These are phyloP conservation scores for Enteromius paludinosus DNA, from an alignment of 2,797 vertebrate species.

Conservation along the genomic window DNA sequence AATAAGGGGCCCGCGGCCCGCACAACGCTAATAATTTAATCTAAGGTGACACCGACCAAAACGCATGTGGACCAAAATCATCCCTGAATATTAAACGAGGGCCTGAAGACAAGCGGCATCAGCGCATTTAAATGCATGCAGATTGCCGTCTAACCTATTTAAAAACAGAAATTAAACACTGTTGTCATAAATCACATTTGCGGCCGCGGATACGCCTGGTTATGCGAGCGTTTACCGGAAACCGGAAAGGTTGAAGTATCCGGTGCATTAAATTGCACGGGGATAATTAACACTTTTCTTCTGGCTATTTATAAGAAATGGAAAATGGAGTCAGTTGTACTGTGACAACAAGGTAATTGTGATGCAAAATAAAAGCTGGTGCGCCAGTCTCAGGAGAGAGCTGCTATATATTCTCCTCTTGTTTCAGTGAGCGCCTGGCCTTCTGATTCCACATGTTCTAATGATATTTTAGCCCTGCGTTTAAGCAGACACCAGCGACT, in stretches of 20 bases:
- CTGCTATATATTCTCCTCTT: conserved; percentile 1
- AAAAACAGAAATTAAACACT: conserved; percentile 99
- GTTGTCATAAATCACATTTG: conserved; percentile 99
- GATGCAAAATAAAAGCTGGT: conserved; percentile 78
- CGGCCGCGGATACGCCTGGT: conserved; percentile 97
- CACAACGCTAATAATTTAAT: conserved; percentile 99
- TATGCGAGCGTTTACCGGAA: conserved; percentile 96
- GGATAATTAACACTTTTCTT: conserved; percentile 99
- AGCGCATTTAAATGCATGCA: conserved; percentile 99
- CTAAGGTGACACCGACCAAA: conserved; percentile 99
- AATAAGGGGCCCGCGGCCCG: conserved; percentile 97
- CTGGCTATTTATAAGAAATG: conserved; percentile 99
- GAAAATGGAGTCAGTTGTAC: conserved; percentile 94
- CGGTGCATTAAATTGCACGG: conserved; percentile 99
- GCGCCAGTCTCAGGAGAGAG: conserved; percentile 66
- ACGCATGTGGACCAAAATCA: conserved; percentile 99
- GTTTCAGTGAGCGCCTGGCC: background rate
- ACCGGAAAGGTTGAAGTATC: conserved; percentile 99
- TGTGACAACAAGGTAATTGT: conserved; percentile 91
- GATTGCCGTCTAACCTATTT: conserved; percentile 99
- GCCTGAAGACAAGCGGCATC: conserved; percentile 88
- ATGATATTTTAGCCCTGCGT: conserved; percentile 47
- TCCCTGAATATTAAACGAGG: conserved; percentile 99
- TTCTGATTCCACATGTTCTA: conserved; percentile 30
- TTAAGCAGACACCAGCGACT: conserved; percentile 48